phyloP scores from a whole-genome alignment of 2,113 vertebrate genomes.

The Podocnemis expansa region DNA sequence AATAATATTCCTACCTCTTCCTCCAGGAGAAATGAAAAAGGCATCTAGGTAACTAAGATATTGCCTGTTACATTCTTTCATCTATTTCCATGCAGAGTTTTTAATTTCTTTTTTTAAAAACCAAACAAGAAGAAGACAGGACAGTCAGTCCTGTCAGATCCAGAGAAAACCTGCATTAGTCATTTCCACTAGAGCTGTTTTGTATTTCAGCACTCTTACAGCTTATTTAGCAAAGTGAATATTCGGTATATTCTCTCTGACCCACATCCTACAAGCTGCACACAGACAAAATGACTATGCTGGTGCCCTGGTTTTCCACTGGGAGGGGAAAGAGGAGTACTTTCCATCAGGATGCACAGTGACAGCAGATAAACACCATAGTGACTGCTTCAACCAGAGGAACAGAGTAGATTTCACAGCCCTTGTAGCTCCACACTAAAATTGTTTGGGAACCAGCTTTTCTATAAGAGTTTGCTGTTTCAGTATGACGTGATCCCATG shows the following conservation, averaged over 20 bases:
- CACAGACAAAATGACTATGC: neutral
- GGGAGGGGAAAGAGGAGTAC: neutral
- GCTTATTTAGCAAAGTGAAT: conserved; percentile 22
- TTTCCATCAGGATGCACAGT: rapidly evolving
- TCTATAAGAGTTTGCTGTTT: no score
- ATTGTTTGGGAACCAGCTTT: neutral
- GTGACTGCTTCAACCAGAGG: neutral
- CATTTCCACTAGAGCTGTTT: conserved; percentile 6
- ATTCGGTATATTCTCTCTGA: neutral
- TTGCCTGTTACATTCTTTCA: neutral
- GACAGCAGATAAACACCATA: neutral
- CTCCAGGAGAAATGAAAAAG: neutral
- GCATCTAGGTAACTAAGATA: neutral
- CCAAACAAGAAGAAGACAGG: conserved; percentile 20
- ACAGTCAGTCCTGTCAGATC: conserved; percentile 27
- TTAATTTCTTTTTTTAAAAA: conserved; percentile 68
- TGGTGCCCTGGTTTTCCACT: rapidly evolving
- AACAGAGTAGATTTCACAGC: neutral
- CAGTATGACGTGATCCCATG: no score
- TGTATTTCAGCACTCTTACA: neutral
- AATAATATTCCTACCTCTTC: neutral
- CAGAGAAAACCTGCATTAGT: conserved; percentile 36
- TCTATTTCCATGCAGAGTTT: conserved; percentile 36
- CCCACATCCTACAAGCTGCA: neutral
- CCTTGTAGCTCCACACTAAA: neutral